Percentiles rank a stretch among this genome's conserved stretches.
These are phyloP conservation scores for Hafferia zeledoni DNA, from an alignment of 2,797 vertebrate species.

Conservation along the genomic window DNA sequence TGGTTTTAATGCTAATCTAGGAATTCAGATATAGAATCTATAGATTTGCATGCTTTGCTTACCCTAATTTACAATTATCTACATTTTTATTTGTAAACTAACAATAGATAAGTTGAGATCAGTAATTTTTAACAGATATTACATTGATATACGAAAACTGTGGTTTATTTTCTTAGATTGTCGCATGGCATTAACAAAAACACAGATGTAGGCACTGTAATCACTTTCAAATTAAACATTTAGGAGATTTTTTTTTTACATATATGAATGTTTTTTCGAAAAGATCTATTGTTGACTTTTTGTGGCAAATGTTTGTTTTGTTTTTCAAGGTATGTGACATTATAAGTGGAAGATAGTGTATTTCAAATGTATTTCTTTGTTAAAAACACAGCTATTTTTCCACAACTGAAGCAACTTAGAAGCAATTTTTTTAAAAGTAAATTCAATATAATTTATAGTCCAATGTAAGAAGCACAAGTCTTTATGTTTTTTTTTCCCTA, in stretches of 20 bases:
- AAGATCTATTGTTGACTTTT: conserved; percentile 16
- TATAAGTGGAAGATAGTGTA: conserved; percentile 65
- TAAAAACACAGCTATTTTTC: background rate
- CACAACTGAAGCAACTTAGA: background rate
- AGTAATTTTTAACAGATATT: conserved; percentile 83
- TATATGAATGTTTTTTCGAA: conserved; percentile 1
- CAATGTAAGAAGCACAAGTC: background rate
- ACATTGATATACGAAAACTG: conserved; percentile 75
- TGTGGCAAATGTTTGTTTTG: conserved; percentile 29
- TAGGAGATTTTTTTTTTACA: conserved; percentile 7
- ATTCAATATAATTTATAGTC: background rate
- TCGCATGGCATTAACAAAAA: conserved; percentile 88
- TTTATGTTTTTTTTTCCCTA: background rate
- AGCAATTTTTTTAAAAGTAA: background rate
- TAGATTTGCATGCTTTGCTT: conserved; percentile 99
- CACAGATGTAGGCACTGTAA: conserved; percentile 60
- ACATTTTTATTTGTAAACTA: conserved; percentile 91
- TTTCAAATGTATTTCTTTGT: background rate
- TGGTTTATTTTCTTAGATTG: conserved; percentile 83
- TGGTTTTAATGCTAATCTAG: conserved; percentile 98
- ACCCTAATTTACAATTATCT: conserved; percentile 86
- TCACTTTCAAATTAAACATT: conserved; percentile 45
- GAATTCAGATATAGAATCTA: conserved; percentile 91
- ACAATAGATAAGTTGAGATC: conserved; percentile 94
- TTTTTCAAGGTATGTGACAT: conserved; percentile 76